phyloP scores from a whole-genome alignment of 2,113 vertebrate species.

The Globicephala melas region DNA sequence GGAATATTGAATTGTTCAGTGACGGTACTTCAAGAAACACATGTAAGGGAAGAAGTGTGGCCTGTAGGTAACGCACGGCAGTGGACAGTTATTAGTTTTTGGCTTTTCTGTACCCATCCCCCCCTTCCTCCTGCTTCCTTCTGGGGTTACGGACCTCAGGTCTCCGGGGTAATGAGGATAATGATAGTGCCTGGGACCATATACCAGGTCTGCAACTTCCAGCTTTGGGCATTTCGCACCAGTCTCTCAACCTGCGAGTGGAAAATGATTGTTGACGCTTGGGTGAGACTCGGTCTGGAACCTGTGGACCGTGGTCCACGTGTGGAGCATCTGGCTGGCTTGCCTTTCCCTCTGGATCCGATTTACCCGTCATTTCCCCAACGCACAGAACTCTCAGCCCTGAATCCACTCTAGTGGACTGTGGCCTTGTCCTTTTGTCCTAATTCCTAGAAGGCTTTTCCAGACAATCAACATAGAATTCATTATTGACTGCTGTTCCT shows the following conservation, averaged over 20 bases:
- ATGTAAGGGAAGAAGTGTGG: neutral
- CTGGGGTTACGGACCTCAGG: neutral
- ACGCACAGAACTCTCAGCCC: neutral
- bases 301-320: fast-evolving
- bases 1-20: neutral
- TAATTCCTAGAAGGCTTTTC: neutral
- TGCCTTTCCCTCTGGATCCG: neutral
- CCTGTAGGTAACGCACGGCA: fast-evolving
- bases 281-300: neutral
- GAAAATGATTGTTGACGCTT: neutral
- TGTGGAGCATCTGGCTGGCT: neutral
- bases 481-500: neutral
- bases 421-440: neutral
- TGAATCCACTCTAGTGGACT: neutral
- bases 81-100: neutral
- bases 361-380: neutral
- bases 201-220: neutral
- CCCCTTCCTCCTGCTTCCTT: neutral
- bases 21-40: neutral
- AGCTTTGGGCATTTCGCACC: neutral
- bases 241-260: neutral
- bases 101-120: neutral
- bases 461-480: neutral
- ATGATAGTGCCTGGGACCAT: neutral
- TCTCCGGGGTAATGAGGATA: neutral